phyloP scores from a whole-genome alignment of 2,113 vertebrate species.

The Rhombomys opimus region DNA sequence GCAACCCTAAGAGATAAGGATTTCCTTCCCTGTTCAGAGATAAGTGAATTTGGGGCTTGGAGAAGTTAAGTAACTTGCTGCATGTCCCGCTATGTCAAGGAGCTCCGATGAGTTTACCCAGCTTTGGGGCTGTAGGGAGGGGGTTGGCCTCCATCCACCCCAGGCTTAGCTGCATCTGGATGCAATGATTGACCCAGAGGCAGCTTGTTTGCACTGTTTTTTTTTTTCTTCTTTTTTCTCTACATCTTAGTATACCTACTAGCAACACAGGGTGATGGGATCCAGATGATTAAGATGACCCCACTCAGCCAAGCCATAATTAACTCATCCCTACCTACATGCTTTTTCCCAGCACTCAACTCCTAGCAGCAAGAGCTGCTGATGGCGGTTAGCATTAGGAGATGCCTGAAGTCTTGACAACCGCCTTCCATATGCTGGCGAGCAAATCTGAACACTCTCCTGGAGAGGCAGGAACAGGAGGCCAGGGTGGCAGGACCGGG shows the following conservation, averaged over 20 bases:
- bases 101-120: not conserved
- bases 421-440: not conserved
- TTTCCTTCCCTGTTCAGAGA: not conserved
- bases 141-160: not conserved
- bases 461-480: not conserved
- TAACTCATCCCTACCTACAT: accelerated
- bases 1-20: not conserved
- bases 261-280: not conserved
- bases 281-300: constrained; percentile 43
- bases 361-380: not conserved
- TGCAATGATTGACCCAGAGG: accelerated
- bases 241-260: not conserved
- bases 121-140: not conserved
- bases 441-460: not conserved
- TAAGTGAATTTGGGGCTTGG: not conserved
- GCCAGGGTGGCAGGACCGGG: not conserved
- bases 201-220: not conserved
- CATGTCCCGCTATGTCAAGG: not conserved
- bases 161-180: not conserved
- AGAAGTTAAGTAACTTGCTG: not conserved
- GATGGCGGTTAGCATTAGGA: not conserved
- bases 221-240: not conserved
- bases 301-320: not conserved
- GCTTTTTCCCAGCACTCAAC: not conserved
- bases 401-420: not conserved